phyloP scores from a whole-genome alignment of 1,140 invertebrate genomes.

The Hyles euphorbiae region DNA sequence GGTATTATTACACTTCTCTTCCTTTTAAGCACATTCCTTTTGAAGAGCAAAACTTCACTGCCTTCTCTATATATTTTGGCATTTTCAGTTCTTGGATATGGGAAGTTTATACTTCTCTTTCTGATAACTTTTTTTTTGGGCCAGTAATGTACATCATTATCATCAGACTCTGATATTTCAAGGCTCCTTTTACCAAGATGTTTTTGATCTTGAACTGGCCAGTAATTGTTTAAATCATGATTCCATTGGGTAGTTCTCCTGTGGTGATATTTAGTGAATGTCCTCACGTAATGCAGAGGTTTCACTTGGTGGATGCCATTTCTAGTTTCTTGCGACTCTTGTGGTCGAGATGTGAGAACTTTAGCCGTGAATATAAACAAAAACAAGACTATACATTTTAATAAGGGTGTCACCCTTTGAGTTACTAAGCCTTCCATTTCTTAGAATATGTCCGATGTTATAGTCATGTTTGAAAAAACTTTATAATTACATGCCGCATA shows the following conservation, averaged over 20 bases:
- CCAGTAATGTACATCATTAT: slow-evolving; percentile 18
- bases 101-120: slow-evolving; percentile 26
- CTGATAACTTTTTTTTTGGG: slow-evolving; percentile 6
- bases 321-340: slow-evolving; percentile 48
- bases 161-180: neutral
- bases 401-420: slow-evolving; percentile 55
- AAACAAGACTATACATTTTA: slow-evolving; percentile 64
- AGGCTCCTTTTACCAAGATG: slow-evolving; percentile 37
- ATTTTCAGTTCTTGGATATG: neutral
- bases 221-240: slow-evolving; percentile 40
- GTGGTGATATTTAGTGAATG: slow-evolving; percentile 68
- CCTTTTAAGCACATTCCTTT: neutral
- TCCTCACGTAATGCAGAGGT: slow-evolving; percentile 57
- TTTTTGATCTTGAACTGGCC: slow-evolving; percentile 44
- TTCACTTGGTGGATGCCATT: slow-evolving; percentile 57
- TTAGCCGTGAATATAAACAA: slow-evolving; percentile 67
- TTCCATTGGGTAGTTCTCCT: slow-evolving; percentile 63
- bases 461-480: neutral
- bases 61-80: neutral
- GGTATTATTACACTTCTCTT: slow-evolving; percentile 34
- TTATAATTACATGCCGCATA: slow-evolving; percentile 28
- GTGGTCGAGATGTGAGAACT: slow-evolving; percentile 58
- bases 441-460: neutral
- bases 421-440: slow-evolving; percentile 51
- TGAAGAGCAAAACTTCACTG: too few relatives aligned